Evolutionary conservation across 2,113 vertebrate species (phyloP).

Genomic region (Peromyscus maniculatus): DNA sequence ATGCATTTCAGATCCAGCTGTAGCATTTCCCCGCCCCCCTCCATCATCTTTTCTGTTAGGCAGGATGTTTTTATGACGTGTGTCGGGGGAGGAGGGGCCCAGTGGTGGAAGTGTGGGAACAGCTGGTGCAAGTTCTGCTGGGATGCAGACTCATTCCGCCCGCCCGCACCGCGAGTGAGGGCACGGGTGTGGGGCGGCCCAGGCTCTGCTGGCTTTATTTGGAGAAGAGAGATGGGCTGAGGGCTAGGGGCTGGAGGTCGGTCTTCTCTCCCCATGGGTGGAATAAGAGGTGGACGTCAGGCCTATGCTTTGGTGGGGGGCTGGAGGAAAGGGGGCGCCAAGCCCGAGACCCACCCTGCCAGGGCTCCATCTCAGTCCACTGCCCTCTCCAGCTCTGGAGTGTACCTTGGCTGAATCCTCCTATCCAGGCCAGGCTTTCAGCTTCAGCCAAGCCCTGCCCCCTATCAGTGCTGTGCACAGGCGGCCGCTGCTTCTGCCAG

Average conservation of each 20-base stretch:
- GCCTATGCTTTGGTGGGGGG: neutral
- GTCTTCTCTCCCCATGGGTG: neutral
- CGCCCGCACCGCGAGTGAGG: neutral
- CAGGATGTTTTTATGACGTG: neutral
- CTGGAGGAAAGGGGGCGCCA: no score
- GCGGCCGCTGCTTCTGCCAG: neutral
- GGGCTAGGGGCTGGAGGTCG: neutral
- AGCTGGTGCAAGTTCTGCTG: neutral
- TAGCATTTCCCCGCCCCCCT: accelerated
- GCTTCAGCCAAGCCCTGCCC: neutral
- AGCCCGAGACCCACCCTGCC: neutral
- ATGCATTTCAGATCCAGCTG: neutral
- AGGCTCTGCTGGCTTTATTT: neutral
- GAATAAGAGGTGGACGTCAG: neutral
- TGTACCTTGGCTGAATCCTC: neutral
- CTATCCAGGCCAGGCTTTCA: neutral
- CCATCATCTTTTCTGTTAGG: neutral
- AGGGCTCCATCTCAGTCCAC: neutral
- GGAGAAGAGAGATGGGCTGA: neutral
- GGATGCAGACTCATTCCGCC: neutral
- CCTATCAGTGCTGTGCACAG: neutral
- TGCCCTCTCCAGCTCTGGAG: neutral
- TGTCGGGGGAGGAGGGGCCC: neutral
- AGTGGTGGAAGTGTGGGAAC: neutral
- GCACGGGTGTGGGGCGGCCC: neutral